These are phyloP conservation scores for Heliconius congener DNA, from an alignment of 1,140 invertebrate genomes.

Conservation along the genomic window DNA sequence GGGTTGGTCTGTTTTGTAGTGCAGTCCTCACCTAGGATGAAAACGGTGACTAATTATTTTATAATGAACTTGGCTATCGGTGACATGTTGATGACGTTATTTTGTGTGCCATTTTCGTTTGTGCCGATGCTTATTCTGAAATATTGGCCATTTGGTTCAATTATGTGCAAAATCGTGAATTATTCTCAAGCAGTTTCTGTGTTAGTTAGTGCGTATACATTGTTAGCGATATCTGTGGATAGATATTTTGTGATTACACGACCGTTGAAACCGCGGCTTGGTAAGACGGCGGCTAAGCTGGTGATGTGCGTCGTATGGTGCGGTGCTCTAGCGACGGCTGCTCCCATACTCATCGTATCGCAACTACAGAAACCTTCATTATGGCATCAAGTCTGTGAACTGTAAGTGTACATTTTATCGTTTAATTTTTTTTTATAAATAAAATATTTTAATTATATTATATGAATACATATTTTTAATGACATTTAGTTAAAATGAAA, in stretches of 20 bases:
- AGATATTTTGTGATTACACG: constrained; percentile 94
- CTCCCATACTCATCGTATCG: constrained; percentile 89
- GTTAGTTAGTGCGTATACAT: constrained; percentile 91
- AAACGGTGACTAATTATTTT: constrained; percentile 93
- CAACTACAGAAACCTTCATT: constrained; percentile 81
- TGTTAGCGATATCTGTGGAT: constrained; percentile 93
- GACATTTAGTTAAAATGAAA: background rate
- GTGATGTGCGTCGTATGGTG: constrained; percentile 90
- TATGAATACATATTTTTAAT: background rate
- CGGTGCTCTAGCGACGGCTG: constrained; percentile 89
- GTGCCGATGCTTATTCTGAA: constrained; percentile 86
- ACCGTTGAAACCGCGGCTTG: constrained; percentile 90
- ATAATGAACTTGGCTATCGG: constrained; percentile 92
- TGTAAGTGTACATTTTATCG: constrained; percentile 76
- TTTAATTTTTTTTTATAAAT: background rate
- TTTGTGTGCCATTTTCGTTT: constrained; percentile 93
- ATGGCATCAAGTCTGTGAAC: constrained; percentile 83
- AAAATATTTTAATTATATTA: too few species aligned
- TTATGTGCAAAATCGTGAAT: constrained; percentile 89
- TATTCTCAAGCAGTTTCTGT: constrained; percentile 91
- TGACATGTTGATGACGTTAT: constrained; percentile 91
- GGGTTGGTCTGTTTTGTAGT: constrained; percentile 92
- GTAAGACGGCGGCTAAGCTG: constrained; percentile 85
- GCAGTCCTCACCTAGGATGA: constrained; percentile 88
- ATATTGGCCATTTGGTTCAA: constrained; percentile 91